phyloP scores from a whole-genome alignment of 2,888 invertebrate genomes.

The Amphipyra tragopoginis region DNA sequence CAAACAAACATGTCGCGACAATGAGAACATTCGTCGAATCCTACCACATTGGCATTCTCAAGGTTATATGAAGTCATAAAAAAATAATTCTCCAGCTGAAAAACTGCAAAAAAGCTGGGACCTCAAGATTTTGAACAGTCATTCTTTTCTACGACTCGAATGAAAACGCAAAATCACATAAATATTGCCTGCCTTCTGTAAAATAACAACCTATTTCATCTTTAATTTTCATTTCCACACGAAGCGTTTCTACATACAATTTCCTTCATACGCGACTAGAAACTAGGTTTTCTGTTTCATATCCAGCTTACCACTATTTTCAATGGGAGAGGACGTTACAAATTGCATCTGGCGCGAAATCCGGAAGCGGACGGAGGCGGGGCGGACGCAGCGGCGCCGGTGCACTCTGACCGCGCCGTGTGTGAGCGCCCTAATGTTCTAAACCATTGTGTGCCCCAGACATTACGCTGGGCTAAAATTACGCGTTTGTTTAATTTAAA shows the following conservation, averaged over 20 bases:
- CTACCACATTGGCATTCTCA: no score
- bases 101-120: no score
- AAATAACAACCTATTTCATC: background rate
- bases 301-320: conserved; percentile 45
- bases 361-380: conserved; percentile 62
- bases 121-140: no score
- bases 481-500: conserved; percentile 12
- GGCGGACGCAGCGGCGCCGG: conserved; percentile 62
- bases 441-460: conserved; percentile 26
- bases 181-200: no score
- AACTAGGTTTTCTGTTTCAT: conserved; percentile 51
- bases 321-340: conserved; percentile 54
- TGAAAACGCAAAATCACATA: no score
- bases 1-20: no score
- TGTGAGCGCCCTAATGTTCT: conserved; percentile 52
- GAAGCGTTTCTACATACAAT: conserved; percentile 33
- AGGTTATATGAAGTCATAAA: no score
- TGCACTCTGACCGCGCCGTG: conserved; percentile 54
- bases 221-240: conserved; percentile 16
- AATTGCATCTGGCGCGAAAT: conserved; percentile 64
- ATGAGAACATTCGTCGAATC: no score
- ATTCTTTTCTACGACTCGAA: no score
- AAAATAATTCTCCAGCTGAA: no score
- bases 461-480: conserved; percentile 4
- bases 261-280: conserved; percentile 30